Percentiles rank a stretch among this genome's conserved stretches.
phyloP scores from a whole-genome alignment of 2,888 invertebrate genomes.

The Drosophila neutralis region DNA sequence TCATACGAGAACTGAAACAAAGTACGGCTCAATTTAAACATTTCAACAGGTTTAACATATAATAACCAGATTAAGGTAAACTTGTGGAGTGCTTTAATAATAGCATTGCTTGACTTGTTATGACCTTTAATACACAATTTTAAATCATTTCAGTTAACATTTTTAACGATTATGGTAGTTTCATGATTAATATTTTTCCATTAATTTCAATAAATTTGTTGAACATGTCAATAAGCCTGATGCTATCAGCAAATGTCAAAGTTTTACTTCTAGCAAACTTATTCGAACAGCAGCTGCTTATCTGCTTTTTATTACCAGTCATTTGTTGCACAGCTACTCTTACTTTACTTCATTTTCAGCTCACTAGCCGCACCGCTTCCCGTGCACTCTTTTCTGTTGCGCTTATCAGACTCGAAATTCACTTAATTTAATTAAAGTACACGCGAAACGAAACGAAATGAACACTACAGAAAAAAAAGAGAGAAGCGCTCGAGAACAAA shows the following conservation, averaged over 20 bases:
- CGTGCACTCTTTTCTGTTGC: conserved; percentile 25
- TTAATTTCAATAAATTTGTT: background rate
- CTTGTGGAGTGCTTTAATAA: background rate
- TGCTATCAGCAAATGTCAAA: background rate
- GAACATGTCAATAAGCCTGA: background rate
- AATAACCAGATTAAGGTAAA: background rate
- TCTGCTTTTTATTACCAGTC: background rate
- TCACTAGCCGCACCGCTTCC: background rate
- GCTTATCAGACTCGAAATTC: conserved; percentile 69
- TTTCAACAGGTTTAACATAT: background rate
- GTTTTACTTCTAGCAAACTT: background rate
- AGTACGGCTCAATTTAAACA: background rate
- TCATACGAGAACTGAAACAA: background rate
- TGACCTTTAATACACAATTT: background rate
- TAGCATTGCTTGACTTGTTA: too few relatives aligned
- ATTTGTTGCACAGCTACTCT: conserved; percentile 3
- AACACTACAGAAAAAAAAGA: conserved; percentile 13
- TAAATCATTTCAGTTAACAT: background rate
- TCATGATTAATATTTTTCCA: background rate
- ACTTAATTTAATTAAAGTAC: conserved; percentile 77
- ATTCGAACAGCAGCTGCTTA: background rate
- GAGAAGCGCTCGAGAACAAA: conserved; percentile 1
- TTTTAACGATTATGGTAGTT: background rate
- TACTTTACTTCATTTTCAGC: background rate
- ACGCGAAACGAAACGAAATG: conserved; percentile 27